phyloP scores from a whole-genome alignment of 2,888 invertebrate genomes.

The Cantharis nigra region DNA sequence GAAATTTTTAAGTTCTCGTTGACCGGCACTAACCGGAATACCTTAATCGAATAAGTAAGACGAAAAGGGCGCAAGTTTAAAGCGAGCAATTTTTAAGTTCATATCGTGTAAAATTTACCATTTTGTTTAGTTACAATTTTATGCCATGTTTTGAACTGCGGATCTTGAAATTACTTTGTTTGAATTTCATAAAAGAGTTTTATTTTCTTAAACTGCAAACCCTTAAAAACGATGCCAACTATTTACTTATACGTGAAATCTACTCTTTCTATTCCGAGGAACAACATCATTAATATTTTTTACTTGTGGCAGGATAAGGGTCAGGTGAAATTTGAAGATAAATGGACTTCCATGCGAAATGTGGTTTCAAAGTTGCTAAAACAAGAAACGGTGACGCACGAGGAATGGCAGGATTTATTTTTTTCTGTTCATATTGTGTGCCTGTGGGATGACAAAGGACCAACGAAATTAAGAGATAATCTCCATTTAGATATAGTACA shows the following conservation, averaged over 20 bases:
- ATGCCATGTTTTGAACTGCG: neutral
- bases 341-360: constrained; percentile 95
- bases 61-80: neutral
- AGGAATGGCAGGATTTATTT: constrained; percentile 98
- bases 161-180: neutral
- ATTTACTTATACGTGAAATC: neutral
- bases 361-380: constrained; percentile 91
- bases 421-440: constrained; percentile 95
- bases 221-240: neutral
- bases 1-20: neutral
- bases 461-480: constrained; percentile 84
- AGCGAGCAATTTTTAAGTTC: neutral
- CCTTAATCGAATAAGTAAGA: neutral
- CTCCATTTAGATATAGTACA: constrained; percentile 91
- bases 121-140: neutral
- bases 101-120: neutral
- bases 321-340: constrained; percentile 88
- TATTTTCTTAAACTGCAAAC: neutral
- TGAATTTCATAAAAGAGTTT: neutral
- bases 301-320: constrained; percentile 71
- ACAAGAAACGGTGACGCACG: constrained; percentile 90
- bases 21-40: neutral
- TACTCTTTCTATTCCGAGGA: neutral
- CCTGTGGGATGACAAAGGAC: constrained; percentile 96
- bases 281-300: neutral